These are phyloP conservation scores for Melanotaenia parkinsoni DNA, from an alignment of 2,797 vertebrate genomes.

Conservation along the genomic window DNA sequence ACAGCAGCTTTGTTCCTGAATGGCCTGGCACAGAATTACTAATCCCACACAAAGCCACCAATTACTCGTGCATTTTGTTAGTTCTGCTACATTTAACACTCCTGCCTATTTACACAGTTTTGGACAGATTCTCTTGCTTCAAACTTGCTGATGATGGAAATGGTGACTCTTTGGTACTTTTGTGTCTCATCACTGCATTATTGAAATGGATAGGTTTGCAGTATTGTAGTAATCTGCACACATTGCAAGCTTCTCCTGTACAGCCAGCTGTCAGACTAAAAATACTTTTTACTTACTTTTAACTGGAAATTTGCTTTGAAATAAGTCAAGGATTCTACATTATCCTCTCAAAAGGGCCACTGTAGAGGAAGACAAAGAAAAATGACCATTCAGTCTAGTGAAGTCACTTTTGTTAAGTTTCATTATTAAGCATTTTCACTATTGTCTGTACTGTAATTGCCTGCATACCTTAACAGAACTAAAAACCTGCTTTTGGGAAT, in stretches of 20 bases:
- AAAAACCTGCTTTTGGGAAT: not conserved
- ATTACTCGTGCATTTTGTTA: not conserved
- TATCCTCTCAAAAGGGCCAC: not conserved
- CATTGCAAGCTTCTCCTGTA: too few relatives aligned
- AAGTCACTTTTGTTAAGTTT: not conserved
- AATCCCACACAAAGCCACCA: not conserved
- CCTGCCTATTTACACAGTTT: not conserved
- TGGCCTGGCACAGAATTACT: not conserved
- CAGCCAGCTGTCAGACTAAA: not conserved
- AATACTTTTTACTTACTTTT: not conserved
- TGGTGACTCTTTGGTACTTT: not conserved
- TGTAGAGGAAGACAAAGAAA: not conserved
- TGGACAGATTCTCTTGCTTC: not conserved
- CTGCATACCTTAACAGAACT: not conserved
- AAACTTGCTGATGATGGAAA: not conserved
- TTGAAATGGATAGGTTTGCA: not conserved
- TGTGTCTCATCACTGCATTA: not conserved
- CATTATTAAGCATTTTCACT: not conserved
- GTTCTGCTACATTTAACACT: not conserved
- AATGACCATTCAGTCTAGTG: not conserved
- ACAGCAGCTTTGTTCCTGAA: not conserved
- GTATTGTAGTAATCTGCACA: not conserved
- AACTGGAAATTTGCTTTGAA: not conserved
- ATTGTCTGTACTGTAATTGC: not conserved
- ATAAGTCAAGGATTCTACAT: not conserved